Evolutionary conservation across 92 coral and sea anemone species (phyloP), one percentile per base, ranked within the genome.

Genomic region (Galaxea fascicularis): DNA sequence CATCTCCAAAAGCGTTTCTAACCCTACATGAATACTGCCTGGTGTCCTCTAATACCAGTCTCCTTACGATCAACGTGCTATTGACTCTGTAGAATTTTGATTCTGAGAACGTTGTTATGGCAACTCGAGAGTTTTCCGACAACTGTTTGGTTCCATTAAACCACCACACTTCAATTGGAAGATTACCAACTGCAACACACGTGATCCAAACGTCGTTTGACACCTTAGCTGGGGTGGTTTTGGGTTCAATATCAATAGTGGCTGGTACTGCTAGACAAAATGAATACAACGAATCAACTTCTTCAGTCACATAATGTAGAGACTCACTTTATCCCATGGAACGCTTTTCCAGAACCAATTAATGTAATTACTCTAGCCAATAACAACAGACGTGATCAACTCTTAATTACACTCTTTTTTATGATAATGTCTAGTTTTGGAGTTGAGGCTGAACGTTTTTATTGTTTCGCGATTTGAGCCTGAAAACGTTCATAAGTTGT

Each of bases 231-330:
- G 89, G 52, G 41, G 86, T 88, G 88, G 89, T 87, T 77, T 71
- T 79, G 39, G 95, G 98, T 75, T 91, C 88, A 83, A 83, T 76
- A 60, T 77, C 89, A 46, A 94, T 92, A 14, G 58, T 78, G 83
- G 98, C 98, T 94, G 98, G 98, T 59, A 94, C 98, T 94, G 98
- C 98, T 92, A 89, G 91, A 93, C 91, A 60, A 62, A 65, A 65
- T 16, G 62, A 83, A 73, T 65, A 41, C 54, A 46, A 63, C 12
- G 44, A 78, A 60, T 59, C 60, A 60, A 39, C 29, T 3, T 4
- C 44, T 25, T 6, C 10, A 24, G 27, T 56, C 21, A 10, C 14
- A 10, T 15, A 49, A 49, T 15, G 56, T 15, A 6, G 54, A 49
- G 17, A 49, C 13, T 49, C 54, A 49, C 54, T 2, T 35, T 35